phyloP scores from a whole-genome alignment of 1,140 invertebrate genomes.

The Gonioctena quinquepunctata region DNA sequence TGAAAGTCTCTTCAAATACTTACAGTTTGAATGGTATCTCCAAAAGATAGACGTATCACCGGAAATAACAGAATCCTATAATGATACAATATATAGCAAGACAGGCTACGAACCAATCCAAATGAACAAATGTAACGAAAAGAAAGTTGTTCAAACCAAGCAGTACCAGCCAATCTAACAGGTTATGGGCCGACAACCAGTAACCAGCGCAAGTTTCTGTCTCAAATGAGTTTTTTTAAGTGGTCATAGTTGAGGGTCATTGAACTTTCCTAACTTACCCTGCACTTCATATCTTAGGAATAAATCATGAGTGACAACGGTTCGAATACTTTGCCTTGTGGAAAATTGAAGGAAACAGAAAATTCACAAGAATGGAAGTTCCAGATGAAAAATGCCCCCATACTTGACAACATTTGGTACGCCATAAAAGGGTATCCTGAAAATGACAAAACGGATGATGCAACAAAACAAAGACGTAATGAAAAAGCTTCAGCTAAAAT shows the following conservation, averaged over 20 bases:
- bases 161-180: not conserved
- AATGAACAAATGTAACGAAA: no score
- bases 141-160: no score
- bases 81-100: no score
- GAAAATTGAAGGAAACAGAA: not conserved
- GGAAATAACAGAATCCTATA: no score
- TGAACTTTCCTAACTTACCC: not conserved
- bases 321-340: not conserved
- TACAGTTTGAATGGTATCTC: no score
- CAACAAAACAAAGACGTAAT: not conserved
- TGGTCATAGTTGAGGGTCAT: not conserved
- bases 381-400: not conserved
- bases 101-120: no score
- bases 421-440: not conserved
- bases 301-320: not conserved
- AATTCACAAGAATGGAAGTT: not conserved
- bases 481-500: not conserved
- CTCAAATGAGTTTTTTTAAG: not conserved
- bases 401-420: not conserved
- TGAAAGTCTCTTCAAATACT: no score
- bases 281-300: not conserved
- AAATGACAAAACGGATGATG: not conserved
- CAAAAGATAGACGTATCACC: no score
- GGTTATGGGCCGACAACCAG: not conserved
- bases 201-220: not conserved